phyloP scores from a whole-genome alignment of 2,888 invertebrate genomes.

The Chironomus riparius region DNA sequence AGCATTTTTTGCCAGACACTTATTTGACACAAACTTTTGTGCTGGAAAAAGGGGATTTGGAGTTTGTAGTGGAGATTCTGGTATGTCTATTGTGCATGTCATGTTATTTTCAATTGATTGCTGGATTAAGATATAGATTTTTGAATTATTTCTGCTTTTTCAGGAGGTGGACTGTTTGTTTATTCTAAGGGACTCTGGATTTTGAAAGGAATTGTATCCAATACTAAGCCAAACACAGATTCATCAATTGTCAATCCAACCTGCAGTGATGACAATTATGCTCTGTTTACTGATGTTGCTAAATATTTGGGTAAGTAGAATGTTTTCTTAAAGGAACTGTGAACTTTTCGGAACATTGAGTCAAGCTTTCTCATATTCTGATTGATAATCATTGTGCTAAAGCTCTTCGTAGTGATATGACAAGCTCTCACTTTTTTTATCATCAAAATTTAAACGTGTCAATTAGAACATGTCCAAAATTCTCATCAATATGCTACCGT shows the following conservation, averaged over 20 bases:
- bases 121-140: no score
- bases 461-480: no score
- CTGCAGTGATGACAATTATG: background rate
- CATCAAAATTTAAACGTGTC: no score
- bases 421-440: no score
- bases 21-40: constrained; percentile 3
- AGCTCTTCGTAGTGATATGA: no score
- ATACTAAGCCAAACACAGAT: background rate
- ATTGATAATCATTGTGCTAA: no score
- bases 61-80: background rate
- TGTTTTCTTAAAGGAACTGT: no score
- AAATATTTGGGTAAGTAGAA: background rate
- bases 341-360: no score
- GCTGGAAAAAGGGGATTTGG: background rate
- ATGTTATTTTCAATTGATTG: no score
- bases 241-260: background rate
- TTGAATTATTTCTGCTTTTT: background rate
- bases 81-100: background rate
- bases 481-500: no score
- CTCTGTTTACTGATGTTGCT: background rate
- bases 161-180: background rate
- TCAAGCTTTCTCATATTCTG: no score
- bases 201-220: background rate
- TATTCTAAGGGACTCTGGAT: background rate
- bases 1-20: background rate